A percentile compares a stretch with the other conserved stretches of the same genome.
Evolutionary conservation across 2,797 vertebrate genomes (phyloP).

Genomic region (Hozukius guyotensis): DNA sequence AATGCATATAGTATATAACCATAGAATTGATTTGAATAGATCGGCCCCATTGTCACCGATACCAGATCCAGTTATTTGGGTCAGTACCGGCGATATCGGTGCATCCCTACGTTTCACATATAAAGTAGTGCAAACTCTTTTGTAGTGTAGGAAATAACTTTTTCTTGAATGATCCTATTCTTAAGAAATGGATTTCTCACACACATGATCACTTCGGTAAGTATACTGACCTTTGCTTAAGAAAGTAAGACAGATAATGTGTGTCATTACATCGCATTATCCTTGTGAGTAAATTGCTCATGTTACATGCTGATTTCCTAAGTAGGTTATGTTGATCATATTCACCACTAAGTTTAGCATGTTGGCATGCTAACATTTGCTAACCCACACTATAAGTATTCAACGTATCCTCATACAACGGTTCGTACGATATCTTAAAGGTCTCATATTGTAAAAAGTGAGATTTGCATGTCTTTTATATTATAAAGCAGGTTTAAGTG

Average conservation of each 20-base stretch:
- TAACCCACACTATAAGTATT: background rate
- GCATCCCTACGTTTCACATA: too few species aligned
- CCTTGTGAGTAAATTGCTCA: background rate
- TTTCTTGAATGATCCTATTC: background rate
- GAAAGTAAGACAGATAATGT: too few species aligned
- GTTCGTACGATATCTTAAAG: background rate
- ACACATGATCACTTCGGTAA: too few species aligned
- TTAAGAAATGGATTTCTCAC: background rate
- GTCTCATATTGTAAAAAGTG: too few species aligned
- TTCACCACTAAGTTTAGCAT: background rate
- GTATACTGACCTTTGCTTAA: background rate
- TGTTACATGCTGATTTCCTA: background rate
- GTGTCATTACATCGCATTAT: background rate
- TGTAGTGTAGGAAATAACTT: background rate
- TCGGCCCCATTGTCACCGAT: too few species aligned
- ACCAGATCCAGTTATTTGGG: too few species aligned
- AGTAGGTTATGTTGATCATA: too few species aligned
- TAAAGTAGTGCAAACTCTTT: background rate
- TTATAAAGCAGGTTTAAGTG: too few species aligned
- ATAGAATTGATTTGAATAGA: too few species aligned
- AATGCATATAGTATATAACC: too few species aligned
- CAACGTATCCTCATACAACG: background rate
- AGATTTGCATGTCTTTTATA: too few species aligned
- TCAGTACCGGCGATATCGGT: too few species aligned
- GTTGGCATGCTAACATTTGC: background rate